A percentile compares a stretch with the other conserved stretches of the same genome.
phyloP scores from a whole-genome alignment of 2,888 invertebrate species.

The Latheticus oryzae region DNA sequence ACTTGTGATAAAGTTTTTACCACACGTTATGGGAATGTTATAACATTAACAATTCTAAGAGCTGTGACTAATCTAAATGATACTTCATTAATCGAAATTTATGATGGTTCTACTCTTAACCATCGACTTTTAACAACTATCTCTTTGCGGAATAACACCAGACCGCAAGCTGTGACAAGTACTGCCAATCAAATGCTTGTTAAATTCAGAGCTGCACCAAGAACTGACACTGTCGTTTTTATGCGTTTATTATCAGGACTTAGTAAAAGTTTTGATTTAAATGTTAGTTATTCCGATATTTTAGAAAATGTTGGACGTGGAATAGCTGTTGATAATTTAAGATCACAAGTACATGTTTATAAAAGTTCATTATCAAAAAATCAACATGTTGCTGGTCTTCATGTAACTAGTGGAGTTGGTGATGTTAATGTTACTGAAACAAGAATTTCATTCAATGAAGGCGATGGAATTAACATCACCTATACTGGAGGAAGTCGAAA shows the following conservation, averaged over 20 bases:
- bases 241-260: conserved; percentile 82
- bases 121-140: conserved; percentile 80
- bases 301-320: conserved; percentile 94
- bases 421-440: conserved; percentile 95
- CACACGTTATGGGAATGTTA: conserved; percentile 80
- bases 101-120: conserved; percentile 79
- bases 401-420: conserved; percentile 90
- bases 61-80: conserved; percentile 82
- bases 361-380: conserved; percentile 87
- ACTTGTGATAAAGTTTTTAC: conserved; percentile 85
- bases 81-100: conserved; percentile 80
- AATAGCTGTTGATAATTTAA: conserved; percentile 90
- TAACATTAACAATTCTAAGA: conserved; percentile 88
- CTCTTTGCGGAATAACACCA: conserved; percentile 83
- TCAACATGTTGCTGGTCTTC: conserved; percentile 90
- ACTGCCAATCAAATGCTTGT: conserved; percentile 84
- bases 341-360: conserved; percentile 89
- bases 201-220: conserved; percentile 79
- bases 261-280: conserved; percentile 86
- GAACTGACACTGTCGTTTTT: conserved; percentile 80
- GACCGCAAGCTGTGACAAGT: conserved; percentile 90
- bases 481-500: conserved; percentile 95
- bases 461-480: conserved; percentile 95
- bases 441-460: conserved; percentile 88
- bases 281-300: conserved; percentile 85